Percentiles rank a stretch among this genome's conserved stretches.
These are phyloP conservation scores for Drosophila paracracens DNA, from an alignment of 2,888 invertebrate species.

Conservation along the genomic window DNA sequence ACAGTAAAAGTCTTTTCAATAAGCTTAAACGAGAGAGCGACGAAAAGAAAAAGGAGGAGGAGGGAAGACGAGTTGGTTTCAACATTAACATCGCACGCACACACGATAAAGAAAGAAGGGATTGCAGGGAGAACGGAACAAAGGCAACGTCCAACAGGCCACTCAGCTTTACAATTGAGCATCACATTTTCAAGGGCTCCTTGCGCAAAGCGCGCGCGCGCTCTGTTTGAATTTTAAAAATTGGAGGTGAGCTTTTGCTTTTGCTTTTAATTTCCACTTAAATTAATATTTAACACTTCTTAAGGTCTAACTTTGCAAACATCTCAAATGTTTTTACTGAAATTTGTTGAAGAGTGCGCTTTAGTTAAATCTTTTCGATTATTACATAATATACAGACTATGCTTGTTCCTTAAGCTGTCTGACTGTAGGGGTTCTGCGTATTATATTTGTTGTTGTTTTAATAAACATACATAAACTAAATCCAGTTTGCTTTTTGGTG, in stretches of 20 bases:
- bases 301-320: slow-evolving; percentile 42
- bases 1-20: slow-evolving; percentile 47
- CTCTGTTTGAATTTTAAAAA: slow-evolving; percentile 47
- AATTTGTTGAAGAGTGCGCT: not conserved
- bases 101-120: slow-evolving; percentile 13
- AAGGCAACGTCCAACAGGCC: slow-evolving; percentile 22
- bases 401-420: not conserved
- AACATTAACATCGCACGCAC: slow-evolving; percentile 33
- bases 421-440: not conserved
- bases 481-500: not conserved
- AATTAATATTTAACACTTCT: slow-evolving; percentile 47
- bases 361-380: not conserved
- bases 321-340: slow-evolving; percentile 9
- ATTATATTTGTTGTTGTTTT: not conserved
- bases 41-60: slow-evolving; percentile 5
- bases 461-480: not conserved
- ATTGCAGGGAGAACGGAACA: slow-evolving; percentile 16
- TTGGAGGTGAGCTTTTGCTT: slow-evolving; percentile 47
- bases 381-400: not conserved
- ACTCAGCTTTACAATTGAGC: slow-evolving; percentile 36
- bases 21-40: slow-evolving; percentile 15
- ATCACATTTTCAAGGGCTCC: slow-evolving; percentile 51
- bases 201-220: slow-evolving; percentile 22
- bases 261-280: slow-evolving; percentile 11
- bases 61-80: slow-evolving; percentile 42